These are phyloP conservation scores for Actenoides hombroni DNA, from an alignment of 2,113 vertebrate species.

Conservation along the genomic window DNA sequence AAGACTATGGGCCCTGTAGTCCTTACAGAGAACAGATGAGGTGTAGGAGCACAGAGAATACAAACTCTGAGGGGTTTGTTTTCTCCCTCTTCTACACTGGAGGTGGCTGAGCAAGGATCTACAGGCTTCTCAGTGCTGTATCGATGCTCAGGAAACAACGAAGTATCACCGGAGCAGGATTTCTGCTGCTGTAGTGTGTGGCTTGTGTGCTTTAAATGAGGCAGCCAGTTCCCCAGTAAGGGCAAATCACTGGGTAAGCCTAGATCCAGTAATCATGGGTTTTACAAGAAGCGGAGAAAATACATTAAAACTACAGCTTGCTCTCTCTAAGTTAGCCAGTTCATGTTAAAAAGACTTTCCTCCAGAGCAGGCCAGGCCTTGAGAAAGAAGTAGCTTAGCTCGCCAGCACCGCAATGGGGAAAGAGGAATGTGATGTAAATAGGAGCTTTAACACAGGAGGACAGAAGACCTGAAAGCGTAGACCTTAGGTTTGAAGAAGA, in stretches of 20 bases:
- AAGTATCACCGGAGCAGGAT: not conserved
- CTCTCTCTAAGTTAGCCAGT: not conserved
- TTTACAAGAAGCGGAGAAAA: not conserved
- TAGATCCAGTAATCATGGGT: not conserved
- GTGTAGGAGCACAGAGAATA: not conserved
- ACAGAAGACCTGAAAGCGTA: not conserved
- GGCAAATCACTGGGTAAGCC: not conserved
- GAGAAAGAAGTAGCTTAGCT: not conserved
- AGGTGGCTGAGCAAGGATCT: not conserved
- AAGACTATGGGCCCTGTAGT: not conserved
- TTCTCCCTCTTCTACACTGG: not conserved
- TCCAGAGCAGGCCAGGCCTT: not conserved
- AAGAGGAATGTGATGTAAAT: not conserved
- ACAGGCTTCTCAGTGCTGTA: not conserved
- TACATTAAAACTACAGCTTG: not conserved
- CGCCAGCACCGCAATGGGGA: rapidly evolving
- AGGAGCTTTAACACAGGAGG: not conserved
- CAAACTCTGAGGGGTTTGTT: not conserved
- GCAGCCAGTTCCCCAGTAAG: not conserved
- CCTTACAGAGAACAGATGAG: not conserved
- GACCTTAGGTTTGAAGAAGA: not conserved
- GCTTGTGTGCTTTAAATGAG: not conserved
- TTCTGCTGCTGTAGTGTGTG: not conserved
- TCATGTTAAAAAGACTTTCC: not conserved
- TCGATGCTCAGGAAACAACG: not conserved